These are phyloP conservation scores for Porites evermanni DNA, from an alignment of 92 coral and sea anemone species.

Conservation along the genomic window DNA sequence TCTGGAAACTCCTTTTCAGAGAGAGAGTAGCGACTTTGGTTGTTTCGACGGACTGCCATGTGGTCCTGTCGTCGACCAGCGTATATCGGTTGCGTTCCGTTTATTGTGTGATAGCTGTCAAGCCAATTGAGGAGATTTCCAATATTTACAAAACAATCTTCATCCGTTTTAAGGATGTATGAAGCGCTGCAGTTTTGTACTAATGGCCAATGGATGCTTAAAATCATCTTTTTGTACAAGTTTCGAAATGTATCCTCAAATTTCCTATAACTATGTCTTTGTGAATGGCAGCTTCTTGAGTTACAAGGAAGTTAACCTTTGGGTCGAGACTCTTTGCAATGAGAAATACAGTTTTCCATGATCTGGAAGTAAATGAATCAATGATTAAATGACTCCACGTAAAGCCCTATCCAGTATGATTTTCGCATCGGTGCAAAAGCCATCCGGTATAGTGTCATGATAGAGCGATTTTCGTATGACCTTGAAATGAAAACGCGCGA, in stretches of 20 bases:
- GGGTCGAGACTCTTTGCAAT: slow-evolving; percentile 33
- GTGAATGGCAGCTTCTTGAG: slow-evolving; percentile 28
- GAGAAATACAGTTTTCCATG: slow-evolving; percentile 61
- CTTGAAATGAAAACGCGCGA: too few relatives aligned
- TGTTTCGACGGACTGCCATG: slow-evolving; percentile 56
- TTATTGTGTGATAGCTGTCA: slow-evolving; percentile 15
- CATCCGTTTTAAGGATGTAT: slow-evolving; percentile 61
- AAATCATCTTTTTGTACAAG: slow-evolving; percentile 42
- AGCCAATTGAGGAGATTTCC: slow-evolving; percentile 45
- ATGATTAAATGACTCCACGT: neutral
- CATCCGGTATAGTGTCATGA: too few relatives aligned
- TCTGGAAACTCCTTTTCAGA: slow-evolving; percentile 24
- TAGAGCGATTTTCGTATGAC: too few relatives aligned
- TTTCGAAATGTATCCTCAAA: slow-evolving; percentile 61
- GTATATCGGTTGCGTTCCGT: slow-evolving; percentile 49
- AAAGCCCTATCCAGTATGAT: too few relatives aligned
- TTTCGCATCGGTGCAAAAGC: too few relatives aligned
- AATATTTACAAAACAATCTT: slow-evolving; percentile 60
- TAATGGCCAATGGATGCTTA: slow-evolving; percentile 56
- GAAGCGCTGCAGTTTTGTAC: slow-evolving; percentile 29
- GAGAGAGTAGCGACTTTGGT: slow-evolving; percentile 41
- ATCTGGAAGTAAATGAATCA: slow-evolving; percentile 2
- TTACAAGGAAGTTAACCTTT: slow-evolving; percentile 24
- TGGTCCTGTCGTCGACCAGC: slow-evolving; percentile 44
- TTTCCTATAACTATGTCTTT: slow-evolving; percentile 44